Evolutionary conservation across 2,113 vertebrate species (phyloP), one percentile per base, ranked within the genome.

Genomic region (Marcusenius ussheri): DNA sequence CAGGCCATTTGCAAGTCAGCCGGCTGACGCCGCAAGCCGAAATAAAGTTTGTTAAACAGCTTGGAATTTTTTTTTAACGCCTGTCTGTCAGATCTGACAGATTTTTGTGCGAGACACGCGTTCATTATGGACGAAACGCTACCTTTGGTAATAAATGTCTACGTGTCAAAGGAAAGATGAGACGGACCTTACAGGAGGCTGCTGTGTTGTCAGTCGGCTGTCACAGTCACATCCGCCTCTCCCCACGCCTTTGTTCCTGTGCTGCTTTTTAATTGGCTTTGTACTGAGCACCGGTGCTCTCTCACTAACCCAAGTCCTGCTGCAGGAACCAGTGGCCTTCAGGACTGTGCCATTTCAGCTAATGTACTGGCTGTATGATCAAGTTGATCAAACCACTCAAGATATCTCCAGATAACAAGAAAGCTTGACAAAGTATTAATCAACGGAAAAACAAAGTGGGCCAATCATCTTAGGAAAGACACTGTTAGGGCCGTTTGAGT

Each of bases 41-140:
- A 50, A 88, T 24, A 86, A 87, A 46, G 27, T 42, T 39, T 74
- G 83, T 51, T 90, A 49, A 90, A 87, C 56, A 58, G 84, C 83
- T 84, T 31, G 83, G 58, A 53, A 87, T 27, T n/a, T 89, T 84
- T 77, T 35, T 46, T 50, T 3, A 31, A 45, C 4, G 27, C 19
- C 83, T 74, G 49, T 27, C 8, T 66, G 89, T 49, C 45, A 90
- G 89, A 87, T 74, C 66, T 87, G 45, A 87, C 85, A 83, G 45
- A 87, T 88, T 88, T 84, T 53, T 31, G 42, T 39, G 31, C 24
- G 46, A 66, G 47, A 84, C 58, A 88, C 51, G 62, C 13, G 27
- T 80, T 87, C 21, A 90, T 88, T 88, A 90, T 90, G 88, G 47
- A 88, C 51, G 89, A 80, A 42, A 13, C 35, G 15, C 46, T 66